Conservation (phyloP, 1,140 invertebrate genomes). For the Yoshiicerus persimilis region DNA sequence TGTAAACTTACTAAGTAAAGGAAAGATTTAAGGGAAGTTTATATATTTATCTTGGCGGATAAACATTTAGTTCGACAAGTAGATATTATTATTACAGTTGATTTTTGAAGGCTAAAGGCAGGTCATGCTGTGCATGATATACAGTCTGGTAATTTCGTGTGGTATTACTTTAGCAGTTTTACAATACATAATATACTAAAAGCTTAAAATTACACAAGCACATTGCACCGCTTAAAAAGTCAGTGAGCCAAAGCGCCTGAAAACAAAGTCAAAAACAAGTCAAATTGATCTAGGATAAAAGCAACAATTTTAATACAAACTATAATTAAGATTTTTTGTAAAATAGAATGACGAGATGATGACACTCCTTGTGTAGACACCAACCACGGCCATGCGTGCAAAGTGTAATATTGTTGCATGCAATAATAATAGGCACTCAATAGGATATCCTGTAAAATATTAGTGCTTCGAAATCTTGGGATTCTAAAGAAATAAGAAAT, state of each 20-base stretch:
- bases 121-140: slow-evolving; percentile 14
- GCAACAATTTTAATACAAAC: neutral
- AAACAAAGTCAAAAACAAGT: neutral
- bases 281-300: neutral
- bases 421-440: neutral
- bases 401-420: too few relatives aligned
- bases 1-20: too few relatives aligned
- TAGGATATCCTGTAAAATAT: neutral
- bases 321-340: neutral
- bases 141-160: neutral
- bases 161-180: neutral
- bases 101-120: neutral
- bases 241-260: neutral
- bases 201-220: neutral
- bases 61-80: neutral
- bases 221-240: neutral
- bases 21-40: too few relatives aligned
- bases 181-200: neutral
- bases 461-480: too few relatives aligned
- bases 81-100: neutral
- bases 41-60: too few relatives aligned
- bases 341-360: neutral
- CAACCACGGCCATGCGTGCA: too few relatives aligned
- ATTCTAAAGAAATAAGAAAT: too few relatives aligned
- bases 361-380: neutral